Conservation (phyloP, 2,113 vertebrate species). For the Python bivittatus region DNA sequence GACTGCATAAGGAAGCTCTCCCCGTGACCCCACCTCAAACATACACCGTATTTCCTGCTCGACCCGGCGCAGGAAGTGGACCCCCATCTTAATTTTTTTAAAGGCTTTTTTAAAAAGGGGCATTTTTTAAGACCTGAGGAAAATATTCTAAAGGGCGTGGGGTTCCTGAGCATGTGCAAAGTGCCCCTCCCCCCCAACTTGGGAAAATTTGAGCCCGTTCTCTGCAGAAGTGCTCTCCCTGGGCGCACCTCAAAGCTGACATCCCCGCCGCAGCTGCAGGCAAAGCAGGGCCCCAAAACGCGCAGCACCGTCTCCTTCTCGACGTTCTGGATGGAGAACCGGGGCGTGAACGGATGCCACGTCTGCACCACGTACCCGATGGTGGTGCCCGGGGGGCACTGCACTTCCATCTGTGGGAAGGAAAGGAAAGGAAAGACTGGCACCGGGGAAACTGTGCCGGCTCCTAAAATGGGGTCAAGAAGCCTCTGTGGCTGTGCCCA, state of each 20-base stretch:
- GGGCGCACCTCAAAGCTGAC: constrained; percentile 85
- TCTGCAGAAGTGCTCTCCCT: too few species aligned
- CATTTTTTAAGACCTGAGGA: not conserved
- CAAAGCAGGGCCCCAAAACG: constrained; percentile 85
- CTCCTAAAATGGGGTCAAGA: not conserved
- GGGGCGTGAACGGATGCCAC: constrained; percentile 86
- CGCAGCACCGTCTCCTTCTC: constrained; percentile 80
- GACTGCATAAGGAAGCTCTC: too few species aligned
- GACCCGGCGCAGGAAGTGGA: not conserved
- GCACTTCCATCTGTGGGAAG: constrained; percentile 82
- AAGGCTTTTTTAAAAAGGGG: too few species aligned
- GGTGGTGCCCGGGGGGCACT: constrained; percentile 85
- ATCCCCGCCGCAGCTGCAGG: constrained; percentile 86
- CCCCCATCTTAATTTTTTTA: not conserved
- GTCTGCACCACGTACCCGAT: constrained; percentile 84
- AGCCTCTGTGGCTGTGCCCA: too few species aligned
- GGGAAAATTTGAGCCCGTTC: not conserved
- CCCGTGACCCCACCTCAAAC: too few species aligned
- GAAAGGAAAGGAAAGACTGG: not conserved
- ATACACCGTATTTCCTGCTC: not conserved
- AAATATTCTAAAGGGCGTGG: not conserved
- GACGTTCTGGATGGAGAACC: constrained; percentile 82
- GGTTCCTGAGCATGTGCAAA: not conserved
- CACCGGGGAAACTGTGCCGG: too few species aligned
- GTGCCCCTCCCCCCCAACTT: not conserved